Conservation (phyloP, 2,888 invertebrate genomes). For the Actias luna region DNA sequence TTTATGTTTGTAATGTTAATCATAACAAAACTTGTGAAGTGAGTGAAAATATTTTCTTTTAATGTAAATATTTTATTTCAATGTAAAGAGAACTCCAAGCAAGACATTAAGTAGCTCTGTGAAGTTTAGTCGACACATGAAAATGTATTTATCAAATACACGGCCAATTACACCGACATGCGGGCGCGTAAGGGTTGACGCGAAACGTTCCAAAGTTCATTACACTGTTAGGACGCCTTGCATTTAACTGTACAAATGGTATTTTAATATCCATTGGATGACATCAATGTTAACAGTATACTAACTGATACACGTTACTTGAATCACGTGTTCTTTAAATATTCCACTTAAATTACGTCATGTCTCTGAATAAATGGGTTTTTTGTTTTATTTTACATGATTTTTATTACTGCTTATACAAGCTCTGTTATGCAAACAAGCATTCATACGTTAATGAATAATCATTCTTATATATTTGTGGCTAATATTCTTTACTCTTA, state of each 20-base stretch:
- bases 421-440: too few relatives aligned
- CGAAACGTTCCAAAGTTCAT: constrained; percentile 20
- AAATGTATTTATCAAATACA: constrained; percentile 79
- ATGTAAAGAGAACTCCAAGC: neutral
- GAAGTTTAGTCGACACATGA: constrained; percentile 34
- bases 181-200: constrained; percentile 65
- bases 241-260: neutral
- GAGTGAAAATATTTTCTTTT: neutral
- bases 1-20: neutral
- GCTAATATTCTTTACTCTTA: too few relatives aligned
- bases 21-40: neutral
- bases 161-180: constrained; percentile 71
- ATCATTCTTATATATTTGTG: too few relatives aligned
- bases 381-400: too few relatives aligned
- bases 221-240: neutral
- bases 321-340: neutral
- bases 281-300: neutral
- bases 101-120: neutral
- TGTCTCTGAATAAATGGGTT: neutral
- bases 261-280: neutral
- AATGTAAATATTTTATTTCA: neutral
- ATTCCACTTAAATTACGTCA: neutral
- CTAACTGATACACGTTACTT: neutral
- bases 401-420: too few relatives aligned
- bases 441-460: too few relatives aligned